Evolutionary conservation across 2,888 invertebrate genomes (phyloP), one percentile per base, ranked within the genome.

Genomic region (Drosophila paranaensis): DNA sequence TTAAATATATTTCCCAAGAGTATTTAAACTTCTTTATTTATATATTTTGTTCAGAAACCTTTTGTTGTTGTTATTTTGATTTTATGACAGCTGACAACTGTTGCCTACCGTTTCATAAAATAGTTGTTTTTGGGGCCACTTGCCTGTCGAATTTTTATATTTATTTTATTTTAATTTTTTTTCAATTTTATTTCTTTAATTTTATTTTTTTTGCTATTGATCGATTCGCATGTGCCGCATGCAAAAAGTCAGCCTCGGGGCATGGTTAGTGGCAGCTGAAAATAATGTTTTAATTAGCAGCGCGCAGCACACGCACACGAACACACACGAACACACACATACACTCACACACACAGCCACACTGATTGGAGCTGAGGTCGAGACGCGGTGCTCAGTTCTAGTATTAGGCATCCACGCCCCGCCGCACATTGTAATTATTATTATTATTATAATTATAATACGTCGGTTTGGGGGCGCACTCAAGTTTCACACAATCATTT

Each of bases 241-340:
- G 74, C 74, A 65, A 73, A 68, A 61, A 40, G 27, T 74, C 46
- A 80, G 84, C 88, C 88, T 82, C 84, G 83, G 77, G 88, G 71
- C 78, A 71, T 69, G 71, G 82, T 74, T 88, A 58, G 81, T 71
- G 72, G 71, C 68, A 78, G 33, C 30, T 43, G 30, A 42, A 42
- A 56, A 80, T 81, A 84, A 84, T 84, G 81, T 84, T 86, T 84
- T 84, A 84, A 84, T 84, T 84, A 88, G 84, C 86, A 74, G 39
- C 60, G 67, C 48, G 57, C 58, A 39, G 46, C 40, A 53, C 20
- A 25, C 51, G 20, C 51, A 51, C 27, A 30, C 46, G 54, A 33
- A 25, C 45, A 25, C 45, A 45, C 45, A 14, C 35, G 55, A 35
- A 16, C 2, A 33, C 50, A 33, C 33, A 33, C 11, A 11, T 3